Evolutionary conservation across 2,888 invertebrate genomes (phyloP).

Genomic region (Herminia tarsipennalis): DNA sequence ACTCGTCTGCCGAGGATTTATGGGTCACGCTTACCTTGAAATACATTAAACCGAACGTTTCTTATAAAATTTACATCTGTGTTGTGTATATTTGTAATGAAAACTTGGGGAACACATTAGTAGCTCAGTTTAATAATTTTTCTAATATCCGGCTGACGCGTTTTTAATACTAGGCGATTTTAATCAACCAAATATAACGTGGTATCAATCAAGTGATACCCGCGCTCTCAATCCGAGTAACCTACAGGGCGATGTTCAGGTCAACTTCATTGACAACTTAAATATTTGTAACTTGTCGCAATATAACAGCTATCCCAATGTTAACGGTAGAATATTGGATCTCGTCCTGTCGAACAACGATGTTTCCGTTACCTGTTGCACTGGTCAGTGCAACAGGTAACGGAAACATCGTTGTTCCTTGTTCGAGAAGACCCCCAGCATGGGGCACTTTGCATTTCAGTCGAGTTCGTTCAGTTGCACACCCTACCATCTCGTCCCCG

Average conservation of each 20-base stretch:
- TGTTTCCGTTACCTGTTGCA: not conserved
- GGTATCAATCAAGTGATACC: not conserved
- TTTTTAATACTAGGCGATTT: not conserved
- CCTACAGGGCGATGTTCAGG: not conserved
- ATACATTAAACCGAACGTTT: not conserved
- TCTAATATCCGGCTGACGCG: not conserved
- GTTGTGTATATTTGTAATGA: too few species aligned
- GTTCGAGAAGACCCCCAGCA: too few species aligned
- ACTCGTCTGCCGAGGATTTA: not conserved
- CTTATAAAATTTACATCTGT: constrained; percentile 5
- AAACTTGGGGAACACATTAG: not conserved
- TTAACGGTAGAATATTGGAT: not conserved
- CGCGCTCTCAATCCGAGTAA: not conserved
- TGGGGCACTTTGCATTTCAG: too few species aligned
- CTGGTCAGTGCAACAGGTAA: too few species aligned
- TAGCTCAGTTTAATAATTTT: constrained; percentile 1
- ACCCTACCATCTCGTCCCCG: too few species aligned
- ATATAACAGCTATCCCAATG: not conserved
- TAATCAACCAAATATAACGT: not conserved
- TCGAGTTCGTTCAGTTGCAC: too few species aligned
- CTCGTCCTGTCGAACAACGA: too few species aligned
- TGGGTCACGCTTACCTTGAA: constrained; percentile 5
- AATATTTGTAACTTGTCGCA: not conserved
- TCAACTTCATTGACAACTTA: not conserved
- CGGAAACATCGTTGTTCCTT: too few species aligned